Base-by-base conservation (phyloP, 2,888 invertebrate species). In the Tinea semifulvella region DNA sequence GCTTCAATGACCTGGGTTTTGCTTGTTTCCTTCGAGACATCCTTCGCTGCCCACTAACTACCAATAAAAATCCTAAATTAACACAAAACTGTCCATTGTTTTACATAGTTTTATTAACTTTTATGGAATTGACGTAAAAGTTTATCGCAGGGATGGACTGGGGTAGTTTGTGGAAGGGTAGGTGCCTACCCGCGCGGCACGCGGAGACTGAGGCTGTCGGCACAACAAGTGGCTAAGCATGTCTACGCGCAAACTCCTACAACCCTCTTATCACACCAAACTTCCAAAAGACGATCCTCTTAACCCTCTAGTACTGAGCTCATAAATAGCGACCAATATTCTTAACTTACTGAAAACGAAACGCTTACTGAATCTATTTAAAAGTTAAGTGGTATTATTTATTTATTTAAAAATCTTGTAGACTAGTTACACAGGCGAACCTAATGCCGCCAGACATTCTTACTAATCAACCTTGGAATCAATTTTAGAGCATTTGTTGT, bases 11-110 rank as follows among this genome's bases (percentile, higher is more conserved):
- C 59, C 88, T 82, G 52, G 88, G 88, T 60, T 88, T 88, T 36
- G 88, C 87, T 65, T 88, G 88, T 67, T 88, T 88, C 57, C 88
- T 81, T 55, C 88, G 83, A 53, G 88, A 88, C 88, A 88, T 65
- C 31, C 13, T 31, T 13, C 13, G n/a, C n/a, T n/a, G n/a, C n/a
- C 17, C 4, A 8, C 8, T 25, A 10, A 17, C n/a, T 3, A 18
- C 19, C 8, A 38, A 38, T 17, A 17, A 38, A 17, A 38, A 38
- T n/a, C 11, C 31, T 11, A 31, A 14, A 31, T 3, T 17, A 19
- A 17, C 14, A 22, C 38, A 13, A 38, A 38, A 22, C 11, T 10
- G 19, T 40, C 22, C 22, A 20, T 40, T 31, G 11, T 14, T 22
- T 22, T 22, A 7, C 8, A 22, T 7, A 7, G 8, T 22, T 22